A percentile compares a stretch with the other conserved stretches of the same genome.
Evolutionary conservation across 2,797 vertebrate species (phyloP).

Genomic region (Takifugu rubripes): DNA sequence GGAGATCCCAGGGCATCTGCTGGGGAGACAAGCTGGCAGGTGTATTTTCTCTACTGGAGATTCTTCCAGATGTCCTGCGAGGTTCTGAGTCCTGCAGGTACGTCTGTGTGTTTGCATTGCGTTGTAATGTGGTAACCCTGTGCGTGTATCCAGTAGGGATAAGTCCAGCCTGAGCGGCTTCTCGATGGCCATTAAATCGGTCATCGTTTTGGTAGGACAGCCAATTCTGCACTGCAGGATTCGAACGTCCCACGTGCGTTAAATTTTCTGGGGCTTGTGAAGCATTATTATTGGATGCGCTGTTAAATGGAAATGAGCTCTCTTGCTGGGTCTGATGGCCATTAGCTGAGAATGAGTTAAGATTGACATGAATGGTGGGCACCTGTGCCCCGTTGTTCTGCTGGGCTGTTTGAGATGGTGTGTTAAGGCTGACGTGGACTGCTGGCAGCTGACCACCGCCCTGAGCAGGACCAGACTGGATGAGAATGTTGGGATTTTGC

Average conservation of each 20-base stretch:
- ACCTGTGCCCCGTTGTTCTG: conserved; percentile 49
- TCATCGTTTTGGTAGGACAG: conserved; percentile 13
- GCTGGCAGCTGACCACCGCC: conserved; percentile 41
- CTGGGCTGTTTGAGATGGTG: conserved; percentile 43
- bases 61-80: conserved; percentile 18
- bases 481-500: conserved; percentile 67
- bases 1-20: conserved; percentile 69
- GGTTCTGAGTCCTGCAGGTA: conserved; percentile 34
- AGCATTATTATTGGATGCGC: conserved; percentile 13
- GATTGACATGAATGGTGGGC: conserved; percentile 73
- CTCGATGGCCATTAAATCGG: conserved; percentile 6
- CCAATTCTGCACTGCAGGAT: conserved; percentile 35
- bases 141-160: conserved; percentile 65
- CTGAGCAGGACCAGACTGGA: conserved; percentile 59
- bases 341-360: conserved; percentile 59
- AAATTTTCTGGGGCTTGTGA: conserved; percentile 25
- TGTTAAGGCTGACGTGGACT: conserved; percentile 70
- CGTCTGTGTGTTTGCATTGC: conserved; percentile 53
- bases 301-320: conserved; percentile 11
- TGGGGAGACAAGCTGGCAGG: conserved; percentile 8
- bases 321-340: conserved; percentile 42
- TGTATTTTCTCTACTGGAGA: conserved; percentile 3
- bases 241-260: conserved; percentile 5
- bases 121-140: conserved; percentile 22
- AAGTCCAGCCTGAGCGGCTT: conserved; percentile 17